Conservation (phyloP, 2,888 invertebrate species). For the Heliconius cydno region DNA sequence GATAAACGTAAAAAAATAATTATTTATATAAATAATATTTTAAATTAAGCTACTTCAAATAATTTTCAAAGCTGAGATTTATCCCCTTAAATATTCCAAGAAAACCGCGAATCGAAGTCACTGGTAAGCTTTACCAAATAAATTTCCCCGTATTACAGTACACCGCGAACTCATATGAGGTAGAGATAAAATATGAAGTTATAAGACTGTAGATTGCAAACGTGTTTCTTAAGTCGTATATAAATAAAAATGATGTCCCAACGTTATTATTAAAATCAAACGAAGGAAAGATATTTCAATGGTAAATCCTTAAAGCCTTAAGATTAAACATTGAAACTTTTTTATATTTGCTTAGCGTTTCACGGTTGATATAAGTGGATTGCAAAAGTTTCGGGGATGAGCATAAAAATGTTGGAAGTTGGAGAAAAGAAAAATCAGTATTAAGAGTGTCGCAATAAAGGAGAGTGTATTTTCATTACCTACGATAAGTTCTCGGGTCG, state of each 20-base stretch:
- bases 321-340: conserved; percentile 81
- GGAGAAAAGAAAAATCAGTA: conserved; percentile 72
- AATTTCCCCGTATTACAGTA: conserved; percentile 26
- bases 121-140: conserved; percentile 38
- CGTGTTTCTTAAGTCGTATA: conserved; percentile 56
- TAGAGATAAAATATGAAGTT: conserved; percentile 44
- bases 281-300: conserved; percentile 74
- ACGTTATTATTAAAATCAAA: conserved; percentile 77
- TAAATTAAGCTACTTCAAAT: background rate
- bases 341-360: conserved; percentile 81
- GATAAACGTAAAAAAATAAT: background rate
- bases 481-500: conserved; percentile 62
- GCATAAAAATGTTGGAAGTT: conserved; percentile 78
- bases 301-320: conserved; percentile 77
- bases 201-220: conserved; percentile 50
- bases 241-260: conserved; percentile 65
- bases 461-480: conserved; percentile 72
- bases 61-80: conserved; percentile 26
- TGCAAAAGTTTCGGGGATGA: conserved; percentile 81
- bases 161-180: conserved; percentile 44
- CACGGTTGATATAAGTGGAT: conserved; percentile 83
- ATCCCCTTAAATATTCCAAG: conserved; percentile 31
- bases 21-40: too few relatives aligned
- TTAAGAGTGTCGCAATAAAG: conserved; percentile 76
- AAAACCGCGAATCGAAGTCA: conserved; percentile 34